Evolutionary conservation across 2,797 vertebrate genomes (phyloP).

Genomic region (Selene dorsalis): DNA sequence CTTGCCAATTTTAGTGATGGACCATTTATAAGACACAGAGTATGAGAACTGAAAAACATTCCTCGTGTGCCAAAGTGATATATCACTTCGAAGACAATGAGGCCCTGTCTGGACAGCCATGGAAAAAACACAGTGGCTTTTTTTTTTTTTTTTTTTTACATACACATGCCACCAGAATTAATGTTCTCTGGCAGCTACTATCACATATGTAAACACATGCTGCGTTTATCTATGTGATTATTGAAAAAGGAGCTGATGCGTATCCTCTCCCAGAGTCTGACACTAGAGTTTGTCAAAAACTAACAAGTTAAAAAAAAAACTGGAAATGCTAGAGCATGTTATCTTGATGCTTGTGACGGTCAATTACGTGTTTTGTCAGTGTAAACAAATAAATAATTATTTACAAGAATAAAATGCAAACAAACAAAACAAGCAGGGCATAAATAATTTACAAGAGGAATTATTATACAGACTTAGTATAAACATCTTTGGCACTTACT

Average conservation of each 20-base stretch:
- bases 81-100: constrained; percentile 49
- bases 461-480: constrained; percentile 97
- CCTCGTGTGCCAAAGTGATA: constrained; percentile 38
- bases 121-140: constrained; percentile 59
- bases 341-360: constrained; percentile 77
- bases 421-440: constrained; percentile 83
- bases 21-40: constrained; percentile 16
- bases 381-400: constrained; percentile 99
- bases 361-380: constrained; percentile 86
- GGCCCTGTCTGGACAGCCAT: constrained; percentile 36
- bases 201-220: constrained; percentile 34
- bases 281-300: constrained; percentile 47
- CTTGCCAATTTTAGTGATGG: constrained; percentile 18
- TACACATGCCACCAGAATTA: constrained; percentile 43
- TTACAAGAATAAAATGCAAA: constrained; percentile 89
- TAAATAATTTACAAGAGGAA: constrained; percentile 98
- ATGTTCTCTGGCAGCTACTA: constrained; percentile 30
- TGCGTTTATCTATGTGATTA: constrained; percentile 35
- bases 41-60: constrained; percentile 28
- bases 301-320: constrained; percentile 45
- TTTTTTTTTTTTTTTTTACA: constrained; percentile 39
- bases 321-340: constrained; percentile 55
- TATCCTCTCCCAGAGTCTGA: constrained; percentile 18
- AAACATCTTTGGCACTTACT: constrained; percentile 90
- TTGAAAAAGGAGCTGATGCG: constrained; percentile 53